These are phyloP conservation scores for Perdix hodgsoniae DNA, from an alignment of 2,797 vertebrate genomes.

Conservation along the genomic window DNA sequence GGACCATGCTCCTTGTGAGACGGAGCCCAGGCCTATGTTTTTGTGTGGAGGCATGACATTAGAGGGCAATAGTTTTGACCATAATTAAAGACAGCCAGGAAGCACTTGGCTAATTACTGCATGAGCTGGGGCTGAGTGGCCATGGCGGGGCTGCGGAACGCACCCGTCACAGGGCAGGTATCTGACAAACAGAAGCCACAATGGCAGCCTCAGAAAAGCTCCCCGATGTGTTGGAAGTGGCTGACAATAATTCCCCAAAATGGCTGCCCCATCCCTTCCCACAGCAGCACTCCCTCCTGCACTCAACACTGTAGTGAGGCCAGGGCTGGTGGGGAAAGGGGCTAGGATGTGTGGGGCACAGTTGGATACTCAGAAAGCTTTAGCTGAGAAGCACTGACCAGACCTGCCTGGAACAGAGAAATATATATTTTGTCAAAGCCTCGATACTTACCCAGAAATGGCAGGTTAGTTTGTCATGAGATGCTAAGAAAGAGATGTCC, in stretches of 20 bases:
- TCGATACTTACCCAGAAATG: accelerated
- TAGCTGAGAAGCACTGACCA: background rate
- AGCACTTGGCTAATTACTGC: slow-evolving; percentile 55
- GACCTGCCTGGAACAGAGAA: background rate
- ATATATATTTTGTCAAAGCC: background rate
- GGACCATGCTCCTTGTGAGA: background rate
- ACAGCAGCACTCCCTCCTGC: background rate
- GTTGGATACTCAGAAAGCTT: background rate
- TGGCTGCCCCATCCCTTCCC: no score
- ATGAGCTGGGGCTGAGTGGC: background rate
- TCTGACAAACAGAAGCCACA: slow-evolving; percentile 40
- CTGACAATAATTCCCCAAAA: background rate
- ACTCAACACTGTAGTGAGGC: background rate
- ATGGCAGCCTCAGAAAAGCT: background rate
- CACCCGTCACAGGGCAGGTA: background rate
- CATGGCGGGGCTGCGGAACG: background rate
- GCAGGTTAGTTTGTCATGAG: background rate
- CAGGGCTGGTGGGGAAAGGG: background rate
- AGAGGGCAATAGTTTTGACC: slow-evolving; percentile 49
- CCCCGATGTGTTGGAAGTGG: background rate
- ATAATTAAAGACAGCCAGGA: slow-evolving; percentile 65
- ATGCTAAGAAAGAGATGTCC: background rate
- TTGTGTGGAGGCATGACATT: background rate
- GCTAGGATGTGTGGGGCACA: no score
- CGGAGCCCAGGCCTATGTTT: background rate